A percentile compares a stretch with the other conserved stretches of the same genome.
Conservation (phyloP, 2,113 vertebrate species). For the Pterocles gutturalis region DNA sequence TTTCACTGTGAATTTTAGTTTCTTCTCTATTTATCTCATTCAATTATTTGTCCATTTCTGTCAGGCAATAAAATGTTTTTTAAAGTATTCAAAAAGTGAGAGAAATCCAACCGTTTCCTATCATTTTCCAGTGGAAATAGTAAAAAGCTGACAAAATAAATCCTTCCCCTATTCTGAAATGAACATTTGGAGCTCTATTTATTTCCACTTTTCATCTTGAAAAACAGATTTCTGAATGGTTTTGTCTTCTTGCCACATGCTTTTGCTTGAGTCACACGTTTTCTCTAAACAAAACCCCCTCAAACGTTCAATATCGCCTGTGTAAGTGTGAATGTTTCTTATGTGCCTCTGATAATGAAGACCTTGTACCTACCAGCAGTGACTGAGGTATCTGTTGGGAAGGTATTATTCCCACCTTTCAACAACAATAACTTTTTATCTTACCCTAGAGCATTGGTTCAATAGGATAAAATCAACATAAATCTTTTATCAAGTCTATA, state of each 20-base stretch:
- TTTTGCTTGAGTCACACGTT: neutral
- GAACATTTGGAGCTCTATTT: neutral
- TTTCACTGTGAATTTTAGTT: neutral
- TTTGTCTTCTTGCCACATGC: neutral
- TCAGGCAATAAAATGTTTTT: neutral
- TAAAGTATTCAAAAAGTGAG: neutral
- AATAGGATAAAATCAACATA: neutral
- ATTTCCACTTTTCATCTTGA: neutral
- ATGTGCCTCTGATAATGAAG: neutral
- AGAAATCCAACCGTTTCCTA: neutral
- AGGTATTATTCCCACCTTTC: neutral
- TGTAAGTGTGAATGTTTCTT: rapidly evolving
- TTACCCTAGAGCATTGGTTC: constrained; percentile 1
- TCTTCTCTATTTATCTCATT: neutral
- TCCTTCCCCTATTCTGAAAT: neutral
- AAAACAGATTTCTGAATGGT: neutral
- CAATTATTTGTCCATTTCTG: neutral
- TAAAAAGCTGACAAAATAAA: neutral
- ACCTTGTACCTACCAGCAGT: neutral
- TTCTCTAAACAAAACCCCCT: neutral
- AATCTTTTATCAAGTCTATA: constrained; percentile 19
- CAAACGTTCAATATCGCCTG: neutral
- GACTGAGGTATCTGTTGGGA: neutral
- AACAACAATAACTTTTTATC: neutral
- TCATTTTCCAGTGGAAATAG: neutral